Conservation (phyloP, 1,140 invertebrate genomes). For the Cryptotermes secundus region DNA sequence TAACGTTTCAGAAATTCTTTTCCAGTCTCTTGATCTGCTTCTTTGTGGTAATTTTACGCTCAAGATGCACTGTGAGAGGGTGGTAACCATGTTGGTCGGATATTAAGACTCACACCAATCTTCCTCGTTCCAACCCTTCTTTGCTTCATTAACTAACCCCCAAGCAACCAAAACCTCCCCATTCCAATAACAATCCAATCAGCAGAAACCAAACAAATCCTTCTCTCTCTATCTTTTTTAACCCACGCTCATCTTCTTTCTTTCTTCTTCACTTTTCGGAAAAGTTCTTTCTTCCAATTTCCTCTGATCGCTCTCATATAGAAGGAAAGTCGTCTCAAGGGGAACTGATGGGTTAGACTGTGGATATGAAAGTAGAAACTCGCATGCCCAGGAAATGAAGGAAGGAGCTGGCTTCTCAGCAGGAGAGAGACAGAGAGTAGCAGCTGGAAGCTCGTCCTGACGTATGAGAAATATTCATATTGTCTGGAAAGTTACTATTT, state of each 20-base stretch:
- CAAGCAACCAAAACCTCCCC: constrained; percentile 12
- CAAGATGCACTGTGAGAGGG: not conserved
- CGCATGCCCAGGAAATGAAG: not conserved
- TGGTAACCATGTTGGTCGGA: constrained; percentile 15
- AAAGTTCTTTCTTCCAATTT: constrained; percentile 11
- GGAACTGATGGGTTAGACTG: not conserved
- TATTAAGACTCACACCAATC: constrained; percentile 1
- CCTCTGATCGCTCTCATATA: constrained; percentile 11
- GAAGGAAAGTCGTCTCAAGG: not conserved
- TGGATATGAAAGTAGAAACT: not conserved
- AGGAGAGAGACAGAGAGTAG: not conserved
- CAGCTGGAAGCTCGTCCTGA: not conserved
- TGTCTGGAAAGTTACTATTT: too few relatives aligned
- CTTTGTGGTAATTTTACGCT: not conserved
- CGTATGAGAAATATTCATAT: not conserved
- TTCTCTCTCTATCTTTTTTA: not conserved
- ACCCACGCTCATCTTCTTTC: not conserved
- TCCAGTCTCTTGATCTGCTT: not conserved
- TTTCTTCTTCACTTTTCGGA: not conserved
- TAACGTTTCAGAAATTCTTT: not conserved
- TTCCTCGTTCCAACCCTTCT: not conserved
- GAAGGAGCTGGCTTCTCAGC: not conserved
- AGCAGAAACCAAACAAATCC: constrained; percentile 10
- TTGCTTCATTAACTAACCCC: constrained; percentile 11
- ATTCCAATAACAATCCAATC: constrained; percentile 7